Evolutionary conservation across 2,888 invertebrate species (phyloP), one percentile per base, ranked within the genome.

Genomic region (Glomeris marginata): DNA sequence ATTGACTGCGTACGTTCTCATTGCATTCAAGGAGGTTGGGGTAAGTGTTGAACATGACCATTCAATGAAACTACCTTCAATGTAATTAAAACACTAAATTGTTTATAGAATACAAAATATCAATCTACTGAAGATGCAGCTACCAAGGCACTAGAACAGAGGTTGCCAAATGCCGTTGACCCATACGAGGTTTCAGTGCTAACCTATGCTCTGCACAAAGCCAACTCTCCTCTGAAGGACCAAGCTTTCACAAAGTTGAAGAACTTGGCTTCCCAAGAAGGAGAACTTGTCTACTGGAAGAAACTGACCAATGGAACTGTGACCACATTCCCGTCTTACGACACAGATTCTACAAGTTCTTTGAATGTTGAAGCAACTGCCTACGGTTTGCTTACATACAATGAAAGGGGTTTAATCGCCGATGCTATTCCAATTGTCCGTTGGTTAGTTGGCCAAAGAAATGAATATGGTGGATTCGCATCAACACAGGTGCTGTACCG

Each of bases 341-440:
- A 22, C 18, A 45, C 45, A 16, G 33, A 45, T 18, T 45, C 50
- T 33, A 45, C 50, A 6, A 40, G 45, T n/a, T 33, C 84, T 0
- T 76, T 81, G 1, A 79, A 83, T 58, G 77, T 94, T 3, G 86
- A 87, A 66, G 84, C 87, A 58, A 91, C 94, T 0, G 79, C 92
- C 0, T 95, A 94, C 66, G 84, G 81, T 0, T 69, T 95, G 50
- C 71, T 90, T 49, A 78, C 85, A 0, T 77, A 75, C 59, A 62
- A 77, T 16, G 50, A 56, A 21, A 66, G 72, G 52, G 71, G 71
- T 55, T 63, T 73, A 41, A 62, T 71, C 2, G 60, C 56, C 3
- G 69, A 60, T 13, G 60, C 76, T 1, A 64, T 80, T 22, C 78
- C 81, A 0, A 69, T 83, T 34, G 73, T 83, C 60, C 74, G 77